phyloP scores from a whole-genome alignment of 1,140 invertebrate species.

The Drosophila murphyi region DNA sequence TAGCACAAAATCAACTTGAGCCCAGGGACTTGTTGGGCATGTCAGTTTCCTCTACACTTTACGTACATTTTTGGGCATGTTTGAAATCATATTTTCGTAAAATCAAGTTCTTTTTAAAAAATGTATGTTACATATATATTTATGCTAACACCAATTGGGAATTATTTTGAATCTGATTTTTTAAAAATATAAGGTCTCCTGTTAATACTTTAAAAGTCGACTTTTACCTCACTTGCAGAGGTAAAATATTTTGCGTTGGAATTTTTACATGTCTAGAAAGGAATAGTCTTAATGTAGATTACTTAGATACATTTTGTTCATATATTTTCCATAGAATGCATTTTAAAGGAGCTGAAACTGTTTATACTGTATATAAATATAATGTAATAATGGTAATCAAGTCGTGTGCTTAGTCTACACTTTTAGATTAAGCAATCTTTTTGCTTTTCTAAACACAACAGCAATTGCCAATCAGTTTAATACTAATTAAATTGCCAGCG shows the following conservation, averaged over 20 bases:
- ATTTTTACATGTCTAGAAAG: no score
- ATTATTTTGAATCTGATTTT: no score
- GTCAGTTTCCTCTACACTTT: background rate
- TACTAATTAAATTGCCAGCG: conserved; percentile 53
- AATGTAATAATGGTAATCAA: no score
- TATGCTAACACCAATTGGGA: background rate
- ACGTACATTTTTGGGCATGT: background rate
- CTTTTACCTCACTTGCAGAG: no score
- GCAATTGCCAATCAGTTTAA: conserved; percentile 41
- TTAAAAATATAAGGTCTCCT: background rate
- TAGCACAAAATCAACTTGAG: background rate
- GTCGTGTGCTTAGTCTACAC: no score
- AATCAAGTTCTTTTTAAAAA: background rate
- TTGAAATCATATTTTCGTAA: conserved; percentile 2
- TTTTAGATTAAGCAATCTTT: background rate
- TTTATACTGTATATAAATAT: no score
- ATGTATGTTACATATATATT: background rate
- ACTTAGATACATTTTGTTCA: no score
- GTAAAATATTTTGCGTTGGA: no score
- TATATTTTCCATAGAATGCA: no score
- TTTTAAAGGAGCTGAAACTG: no score
- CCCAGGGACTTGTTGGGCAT: background rate
- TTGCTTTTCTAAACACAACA: background rate
- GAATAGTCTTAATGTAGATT: no score
- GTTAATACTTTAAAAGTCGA: no score